phyloP scores from a whole-genome alignment of 2,797 vertebrate species.

The Sitta carolinensis region DNA sequence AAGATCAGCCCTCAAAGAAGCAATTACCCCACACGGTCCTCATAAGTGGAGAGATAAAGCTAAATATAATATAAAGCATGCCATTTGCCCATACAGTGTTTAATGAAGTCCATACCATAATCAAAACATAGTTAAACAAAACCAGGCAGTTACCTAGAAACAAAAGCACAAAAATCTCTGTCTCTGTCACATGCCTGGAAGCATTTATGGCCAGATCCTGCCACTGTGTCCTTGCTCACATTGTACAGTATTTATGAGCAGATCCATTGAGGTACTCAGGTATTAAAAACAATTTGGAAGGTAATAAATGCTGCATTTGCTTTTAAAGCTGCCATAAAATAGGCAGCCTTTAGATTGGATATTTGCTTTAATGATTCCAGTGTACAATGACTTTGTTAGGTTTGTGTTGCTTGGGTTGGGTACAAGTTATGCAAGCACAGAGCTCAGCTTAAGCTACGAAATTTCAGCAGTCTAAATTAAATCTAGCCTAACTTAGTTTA shows the following conservation, averaged over 20 bases:
- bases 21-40: constrained; percentile 11
- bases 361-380: background rate
- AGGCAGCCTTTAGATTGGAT: background rate
- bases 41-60: constrained; percentile 1
- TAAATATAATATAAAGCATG: constrained; percentile 57
- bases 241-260: background rate
- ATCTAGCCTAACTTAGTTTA: background rate
- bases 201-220: background rate
- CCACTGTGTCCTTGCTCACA: background rate
- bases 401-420: background rate
- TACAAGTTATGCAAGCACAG: background rate
- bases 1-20: constrained; percentile 18
- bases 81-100: constrained; percentile 48
- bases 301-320: background rate
- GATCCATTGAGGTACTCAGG: background rate
- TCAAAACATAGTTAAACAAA: constrained; percentile 72
- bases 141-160: constrained; percentile 70
- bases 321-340: constrained; percentile 3
- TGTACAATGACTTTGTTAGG: background rate
- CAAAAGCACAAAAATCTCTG: constrained; percentile 48
- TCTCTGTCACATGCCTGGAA: constrained; percentile 19
- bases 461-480: background rate
- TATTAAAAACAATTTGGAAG: background rate
- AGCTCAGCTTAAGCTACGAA: background rate
- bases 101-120: constrained; percentile 67